These are phyloP conservation scores for Lepidochitona cinerea DNA, from an alignment of 2,888 invertebrate genomes.

Conservation along the genomic window DNA sequence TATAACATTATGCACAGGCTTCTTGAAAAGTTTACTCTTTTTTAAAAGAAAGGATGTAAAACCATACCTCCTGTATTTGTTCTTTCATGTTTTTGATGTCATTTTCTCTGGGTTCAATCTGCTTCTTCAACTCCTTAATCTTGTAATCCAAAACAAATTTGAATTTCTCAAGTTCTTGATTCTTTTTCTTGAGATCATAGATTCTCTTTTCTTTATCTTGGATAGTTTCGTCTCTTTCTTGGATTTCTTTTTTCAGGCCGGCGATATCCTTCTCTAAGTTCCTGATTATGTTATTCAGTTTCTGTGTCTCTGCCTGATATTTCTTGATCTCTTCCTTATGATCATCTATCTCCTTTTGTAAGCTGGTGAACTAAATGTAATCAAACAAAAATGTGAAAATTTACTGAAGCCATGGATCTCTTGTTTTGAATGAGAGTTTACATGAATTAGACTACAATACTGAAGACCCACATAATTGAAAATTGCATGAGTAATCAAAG, in stretches of 20 bases:
- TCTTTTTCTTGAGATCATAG: constrained; percentile 85
- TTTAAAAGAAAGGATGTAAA: no score
- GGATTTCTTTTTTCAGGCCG: constrained; percentile 87
- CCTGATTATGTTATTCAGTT: constrained; percentile 81
- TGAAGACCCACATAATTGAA: no score
- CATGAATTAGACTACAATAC: no score
- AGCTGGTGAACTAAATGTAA: constrained; percentile 65
- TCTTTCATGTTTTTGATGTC: constrained; percentile 87
- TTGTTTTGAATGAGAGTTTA: no score
- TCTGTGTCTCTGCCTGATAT: constrained; percentile 80
- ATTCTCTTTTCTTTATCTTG: constrained; percentile 89
- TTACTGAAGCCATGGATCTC: no score
- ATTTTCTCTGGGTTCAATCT: constrained; percentile 88
- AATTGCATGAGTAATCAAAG: no score
- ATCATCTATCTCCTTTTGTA: constrained; percentile 72
- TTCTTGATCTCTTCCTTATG: constrained; percentile 72
- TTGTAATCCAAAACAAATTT: constrained; percentile 92
- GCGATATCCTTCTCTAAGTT: constrained; percentile 83
- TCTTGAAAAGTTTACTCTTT: no score
- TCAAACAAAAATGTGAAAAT: no score
- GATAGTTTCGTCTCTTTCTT: constrained; percentile 86
- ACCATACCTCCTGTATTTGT: constrained; percentile 76
- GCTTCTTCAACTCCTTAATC: constrained; percentile 87
- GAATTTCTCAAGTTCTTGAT: constrained; percentile 88
- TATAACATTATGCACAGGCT: no score